Base-by-base conservation (phyloP, 64 coral and sea anemone genomes). In the Stichodactyla helianthus region DNA sequence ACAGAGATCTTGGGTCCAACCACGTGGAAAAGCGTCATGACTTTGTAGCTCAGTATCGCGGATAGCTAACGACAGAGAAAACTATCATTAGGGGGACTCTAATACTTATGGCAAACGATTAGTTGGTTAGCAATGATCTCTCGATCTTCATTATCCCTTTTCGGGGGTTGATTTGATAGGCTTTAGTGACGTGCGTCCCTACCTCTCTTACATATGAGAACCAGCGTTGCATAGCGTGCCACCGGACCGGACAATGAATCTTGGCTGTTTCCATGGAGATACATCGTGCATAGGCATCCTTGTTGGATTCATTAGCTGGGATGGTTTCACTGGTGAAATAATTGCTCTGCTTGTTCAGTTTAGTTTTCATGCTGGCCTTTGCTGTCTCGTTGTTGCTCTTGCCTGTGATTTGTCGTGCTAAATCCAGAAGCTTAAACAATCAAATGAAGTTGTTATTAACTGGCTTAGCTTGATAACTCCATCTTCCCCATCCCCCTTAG, bases 1-100 rank as follows among this genome's bases (percentile, higher is more conserved):
- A 90, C 86, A 6, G 87, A 90, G 10, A 86, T 93, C 82, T 87
- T 97, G 1, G 84, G 58, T 23, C 91, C 91, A 8, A 60, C 82
- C 54, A 82, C 71, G 50, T 91, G 83, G 60, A 93, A 93, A 18
- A 82, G 63, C 1, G 70, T 83, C 15, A 90, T n/a, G 14, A 97
- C 52, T 52, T 92, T 92, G 22, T 64, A 25, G 12, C 74, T 70
- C n/a, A 94, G 88, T 71, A 82, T 25, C 20, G 81, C 84, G 8
- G 85, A 22, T 15, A 70, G 77, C 92, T 94, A 20, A 18, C 64
- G 7, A 55, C 7, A 51, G 5, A 54, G 13, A 60, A n/a, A 12
- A 84, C 17, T 53, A 5, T 6, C 12, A n/a, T 68, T 26, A 5
- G 19, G 5, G 63, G 5, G 19, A 20, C 5, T 7, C 5, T 68